Evolutionary conservation across 2,797 vertebrate genomes (phyloP), one percentile per base, ranked within the genome.

Genomic region (Potorous gilbertii): DNA sequence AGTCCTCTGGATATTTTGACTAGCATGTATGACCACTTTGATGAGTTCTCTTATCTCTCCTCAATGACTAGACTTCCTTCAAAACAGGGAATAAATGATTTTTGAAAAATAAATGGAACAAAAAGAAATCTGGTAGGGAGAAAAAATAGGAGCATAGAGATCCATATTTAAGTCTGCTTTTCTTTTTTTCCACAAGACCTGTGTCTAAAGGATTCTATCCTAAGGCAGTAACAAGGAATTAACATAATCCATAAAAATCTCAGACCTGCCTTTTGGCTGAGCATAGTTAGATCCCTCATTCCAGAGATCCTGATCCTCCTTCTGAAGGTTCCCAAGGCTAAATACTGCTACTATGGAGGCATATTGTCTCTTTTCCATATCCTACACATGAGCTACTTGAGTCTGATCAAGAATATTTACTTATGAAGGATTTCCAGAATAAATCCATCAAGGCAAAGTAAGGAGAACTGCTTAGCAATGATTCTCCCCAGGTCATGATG

Each of bases 31-130:
- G 24, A 40, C 27, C 46, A 81, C 96, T 93, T 59, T 56, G 54
- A 27, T 55, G 54, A 81, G 11, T 54, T 93, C 92, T 74, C 92
- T 96, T 24, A 54, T 12, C 55, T 4, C 52, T 31, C 18, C 91
- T 92, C 92, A 89, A 74, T 55, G 92, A 52, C 92, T 62, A 54
- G 56, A 55, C 28, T 56, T 56, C 56, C 24, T 92, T 40, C 34
- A 95, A 95, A 94, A 56, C 14, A 54, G 66, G 59, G 55, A 92
- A 55, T 81, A 94, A 46, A 46, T 59, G 57, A 87, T 74, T 90
- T 92, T 31, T 12, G 55, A 93, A 55, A 91, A 40, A 40, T 21
- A 74, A 95, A n/a, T 66, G 14, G 94, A 94, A 54, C 81, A 66
- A 16, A 18, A 74, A 94, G n/a, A 14, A n/a, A 4, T 95, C 56